These are phyloP conservation scores for Pipra filicauda DNA, from an alignment of 2,113 vertebrate species.

Conservation along the genomic window DNA sequence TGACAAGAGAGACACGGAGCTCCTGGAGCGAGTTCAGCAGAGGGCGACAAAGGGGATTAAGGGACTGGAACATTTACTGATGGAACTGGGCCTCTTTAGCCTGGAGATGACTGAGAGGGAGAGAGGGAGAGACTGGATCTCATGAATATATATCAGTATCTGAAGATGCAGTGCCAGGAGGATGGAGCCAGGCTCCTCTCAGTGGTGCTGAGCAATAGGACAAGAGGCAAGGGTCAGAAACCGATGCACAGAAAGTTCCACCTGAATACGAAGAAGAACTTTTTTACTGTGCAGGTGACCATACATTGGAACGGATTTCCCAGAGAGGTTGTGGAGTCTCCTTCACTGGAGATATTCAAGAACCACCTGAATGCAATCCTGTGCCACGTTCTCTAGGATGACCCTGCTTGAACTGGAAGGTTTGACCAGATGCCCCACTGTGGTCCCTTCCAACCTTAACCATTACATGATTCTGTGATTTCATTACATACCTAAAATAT, in stretches of 20 bases:
- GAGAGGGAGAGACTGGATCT: too few relatives aligned
- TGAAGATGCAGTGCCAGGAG: neutral
- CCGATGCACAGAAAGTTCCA: neutral
- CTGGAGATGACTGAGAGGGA: neutral
- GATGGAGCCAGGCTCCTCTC: neutral
- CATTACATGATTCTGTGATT: neutral
- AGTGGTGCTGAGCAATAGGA: neutral
- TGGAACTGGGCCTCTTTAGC: neutral
- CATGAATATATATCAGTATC: neutral
- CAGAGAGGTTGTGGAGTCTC: neutral
- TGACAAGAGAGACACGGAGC: neutral
- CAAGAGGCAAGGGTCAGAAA: neutral
- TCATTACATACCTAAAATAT: neutral
- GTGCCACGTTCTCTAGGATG: neutral
- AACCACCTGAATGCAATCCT: neutral
- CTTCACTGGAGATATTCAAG: neutral
- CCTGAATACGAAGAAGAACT: neutral
- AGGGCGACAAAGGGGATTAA: neutral
- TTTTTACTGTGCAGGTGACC: neutral
- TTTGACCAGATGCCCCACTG: neutral
- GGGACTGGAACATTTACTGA: neutral
- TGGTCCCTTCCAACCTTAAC: neutral
- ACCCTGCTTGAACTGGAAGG: neutral
- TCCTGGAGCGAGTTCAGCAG: rapidly evolving
- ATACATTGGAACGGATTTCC: neutral